These are phyloP conservation scores for Ancistrus triradiatus DNA, from an alignment of 2,113 vertebrate genomes.

Conservation along the genomic window DNA sequence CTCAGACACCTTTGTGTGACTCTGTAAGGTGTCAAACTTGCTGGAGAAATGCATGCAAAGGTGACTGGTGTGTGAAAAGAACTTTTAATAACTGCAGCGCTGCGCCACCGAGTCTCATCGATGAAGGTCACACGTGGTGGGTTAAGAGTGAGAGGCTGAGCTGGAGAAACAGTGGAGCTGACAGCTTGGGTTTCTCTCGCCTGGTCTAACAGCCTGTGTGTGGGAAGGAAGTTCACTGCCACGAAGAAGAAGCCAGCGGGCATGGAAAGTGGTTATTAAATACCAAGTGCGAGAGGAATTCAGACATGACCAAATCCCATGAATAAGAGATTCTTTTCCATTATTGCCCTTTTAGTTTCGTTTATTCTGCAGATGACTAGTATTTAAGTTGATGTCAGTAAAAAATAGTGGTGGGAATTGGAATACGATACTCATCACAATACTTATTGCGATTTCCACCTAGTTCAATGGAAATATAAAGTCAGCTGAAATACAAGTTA, in stretches of 20 bases:
- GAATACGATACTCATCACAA: too few species aligned
- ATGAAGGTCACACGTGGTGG: conserved; percentile 24
- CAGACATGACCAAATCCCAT: conserved; percentile 2
- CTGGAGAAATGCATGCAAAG: neutral
- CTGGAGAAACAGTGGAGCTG: conserved; percentile 9
- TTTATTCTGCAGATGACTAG: neutral
- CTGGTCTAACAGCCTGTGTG: conserved; percentile 37
- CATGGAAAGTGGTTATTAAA: conserved; percentile 11
- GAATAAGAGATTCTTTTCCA: neutral
- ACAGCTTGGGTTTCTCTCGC: conserved; percentile 29
- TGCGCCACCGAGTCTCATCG: neutral
- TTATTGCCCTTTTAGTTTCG: neutral
- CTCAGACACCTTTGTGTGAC: too few species aligned
- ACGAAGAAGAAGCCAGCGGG: conserved; percentile 1
- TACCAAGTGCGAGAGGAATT: conserved; percentile 7
- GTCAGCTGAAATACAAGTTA: too few species aligned
- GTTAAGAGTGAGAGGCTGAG: conserved; percentile 10
- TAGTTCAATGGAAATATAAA: too few species aligned
- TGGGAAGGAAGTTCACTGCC: conserved; percentile 36
- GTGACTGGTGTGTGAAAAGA: conserved; percentile 7
- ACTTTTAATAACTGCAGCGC: conserved; percentile 4
- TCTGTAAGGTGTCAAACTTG: neutral
- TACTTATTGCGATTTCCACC: too few species aligned
- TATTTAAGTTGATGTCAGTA: neutral
- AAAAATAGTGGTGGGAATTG: too few species aligned